Evolutionary conservation across 2,797 vertebrate genomes (phyloP).

Genomic region (Atherinosoma microstoma): DNA sequence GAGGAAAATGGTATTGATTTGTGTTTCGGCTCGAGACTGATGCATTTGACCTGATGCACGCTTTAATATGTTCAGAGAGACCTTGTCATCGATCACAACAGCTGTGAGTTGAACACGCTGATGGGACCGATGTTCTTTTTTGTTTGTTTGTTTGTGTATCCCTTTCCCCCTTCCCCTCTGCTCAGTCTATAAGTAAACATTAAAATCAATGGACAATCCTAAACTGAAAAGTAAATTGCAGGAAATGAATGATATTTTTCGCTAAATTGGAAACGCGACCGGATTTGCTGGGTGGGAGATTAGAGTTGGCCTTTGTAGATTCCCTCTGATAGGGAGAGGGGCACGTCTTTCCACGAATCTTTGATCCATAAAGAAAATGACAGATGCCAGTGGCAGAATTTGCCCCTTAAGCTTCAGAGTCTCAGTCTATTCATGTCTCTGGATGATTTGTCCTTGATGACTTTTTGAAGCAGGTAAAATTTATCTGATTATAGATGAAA

Average conservation of each 20-base stretch:
- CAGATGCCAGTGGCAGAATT: slow-evolving; percentile 71
- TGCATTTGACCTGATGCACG: slow-evolving; percentile 83
- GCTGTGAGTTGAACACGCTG: slow-evolving; percentile 74
- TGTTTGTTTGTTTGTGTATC: slow-evolving; percentile 73
- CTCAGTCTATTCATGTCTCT: slow-evolving; percentile 75
- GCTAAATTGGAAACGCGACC: slow-evolving; percentile 83
- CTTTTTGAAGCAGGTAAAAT: slow-evolving; percentile 76
- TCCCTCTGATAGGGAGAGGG: slow-evolving; percentile 71
- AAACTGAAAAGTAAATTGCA: slow-evolving; percentile 89
- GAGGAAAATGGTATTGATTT: slow-evolving; percentile 85
- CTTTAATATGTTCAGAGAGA: slow-evolving; percentile 86
- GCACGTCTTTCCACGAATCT: slow-evolving; percentile 78
- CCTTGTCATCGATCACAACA: slow-evolving; percentile 85
- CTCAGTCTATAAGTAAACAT: slow-evolving; percentile 88
- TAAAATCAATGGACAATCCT: slow-evolving; percentile 95
- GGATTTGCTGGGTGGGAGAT: slow-evolving; percentile 80
- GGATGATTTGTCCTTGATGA: slow-evolving; percentile 78
- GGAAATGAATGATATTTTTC: slow-evolving; percentile 86
- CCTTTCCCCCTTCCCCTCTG: slow-evolving; percentile 39
- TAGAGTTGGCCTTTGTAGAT: slow-evolving; percentile 78
- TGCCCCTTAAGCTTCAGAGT: slow-evolving; percentile 69
- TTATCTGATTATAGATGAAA: slow-evolving; percentile 76
- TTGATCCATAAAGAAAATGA: slow-evolving; percentile 78
- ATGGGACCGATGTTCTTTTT: slow-evolving; percentile 70
- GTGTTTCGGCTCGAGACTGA: slow-evolving; percentile 80